Base-by-base conservation (phyloP, 1,140 invertebrate species). In the Drosophila ficusphila region DNA sequence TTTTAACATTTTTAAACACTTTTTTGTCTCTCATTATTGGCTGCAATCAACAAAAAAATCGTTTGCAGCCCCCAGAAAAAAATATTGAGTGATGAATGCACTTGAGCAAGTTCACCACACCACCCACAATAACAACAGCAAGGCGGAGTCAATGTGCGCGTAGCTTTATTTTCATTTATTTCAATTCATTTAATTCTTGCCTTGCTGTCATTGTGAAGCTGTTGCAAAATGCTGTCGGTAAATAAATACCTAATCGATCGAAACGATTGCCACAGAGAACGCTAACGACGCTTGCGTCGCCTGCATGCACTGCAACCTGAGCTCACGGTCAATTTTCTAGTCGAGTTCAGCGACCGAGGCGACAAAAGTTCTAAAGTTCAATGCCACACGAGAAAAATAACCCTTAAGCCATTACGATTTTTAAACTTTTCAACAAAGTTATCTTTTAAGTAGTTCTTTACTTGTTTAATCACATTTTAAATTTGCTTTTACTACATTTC, bases 31-130 rank as follows among this genome's bases (percentile, higher is more conserved):
- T 33, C 33, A 14, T 33, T 31, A 19, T 41, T 34, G 41, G 23
- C 29, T 29, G 29, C 36, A 16, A 21, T 38, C 29, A 29, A 65
- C 4, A 48, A 18, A 31, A 53, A n/a, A 46, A n/a, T 33, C 31
- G 25, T 34, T 42, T 39, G 12, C 21, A 36, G 12, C 12, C 18
- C 34, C 34, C 9, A 48, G 25, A 46, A 57, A 29, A 21, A 16
- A 33, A 42, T 46, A 48, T 71, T 44, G 33, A 52, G 31, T 68
- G 46, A 42, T 67, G 29, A 18, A 58, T 79, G 78, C 72, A 81
- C 82, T 88, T 88, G 77, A 82, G 53, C 46, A 88, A 88, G 82
- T 88, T 75, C 70, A 86, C 46, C 49, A 33, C 74, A 47, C 25
- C 69, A 39, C 56, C 61, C 53, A 67, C 69, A 68, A 48, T 38